These are phyloP conservation scores for Acanthurus leucopareius DNA, from an alignment of 2,797 vertebrate species.

Conservation along the genomic window DNA sequence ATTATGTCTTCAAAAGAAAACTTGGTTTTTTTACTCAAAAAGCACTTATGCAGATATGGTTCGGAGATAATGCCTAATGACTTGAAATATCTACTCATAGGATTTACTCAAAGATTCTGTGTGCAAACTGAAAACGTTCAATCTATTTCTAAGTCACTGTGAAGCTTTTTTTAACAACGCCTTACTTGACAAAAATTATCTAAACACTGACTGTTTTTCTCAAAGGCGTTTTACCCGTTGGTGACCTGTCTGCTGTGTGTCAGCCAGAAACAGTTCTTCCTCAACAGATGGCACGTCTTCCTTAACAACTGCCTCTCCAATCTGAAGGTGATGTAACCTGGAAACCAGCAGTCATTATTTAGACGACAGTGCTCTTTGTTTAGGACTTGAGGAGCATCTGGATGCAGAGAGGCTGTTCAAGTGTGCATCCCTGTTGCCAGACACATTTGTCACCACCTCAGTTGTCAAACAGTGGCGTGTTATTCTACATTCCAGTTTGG, in stretches of 20 bases:
- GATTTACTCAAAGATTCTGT: neutral
- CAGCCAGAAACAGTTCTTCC: slow-evolving; percentile 98
- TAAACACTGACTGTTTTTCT: slow-evolving; percentile 43
- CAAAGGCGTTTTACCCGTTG: slow-evolving; percentile 96
- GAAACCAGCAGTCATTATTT: slow-evolving; percentile 8
- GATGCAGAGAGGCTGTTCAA: neutral
- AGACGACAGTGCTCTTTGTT: slow-evolving; percentile 12
- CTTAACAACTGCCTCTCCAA: slow-evolving; percentile 99
- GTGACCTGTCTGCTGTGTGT: slow-evolving; percentile 98
- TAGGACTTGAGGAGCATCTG: neutral
- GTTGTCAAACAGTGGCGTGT: neutral
- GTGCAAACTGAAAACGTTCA: neutral
- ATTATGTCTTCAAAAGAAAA: slow-evolving; percentile 19
- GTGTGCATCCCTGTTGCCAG: neutral
- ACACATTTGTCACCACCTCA: neutral
- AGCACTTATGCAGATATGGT: slow-evolving; percentile 2
- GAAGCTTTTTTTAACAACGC: neutral
- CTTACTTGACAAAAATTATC: neutral
- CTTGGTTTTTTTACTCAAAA: slow-evolving; percentile 12
- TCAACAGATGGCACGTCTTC: slow-evolving; percentile 97
- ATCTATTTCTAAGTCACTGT: neutral
- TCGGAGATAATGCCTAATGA: slow-evolving; percentile 1
- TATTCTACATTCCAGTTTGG: neutral
- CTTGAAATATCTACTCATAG: neutral
- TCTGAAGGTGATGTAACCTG: slow-evolving; percentile 89